These are phyloP conservation scores for Calephelis nemesis DNA, from an alignment of 1,140 invertebrate genomes.

Conservation along the genomic window DNA sequence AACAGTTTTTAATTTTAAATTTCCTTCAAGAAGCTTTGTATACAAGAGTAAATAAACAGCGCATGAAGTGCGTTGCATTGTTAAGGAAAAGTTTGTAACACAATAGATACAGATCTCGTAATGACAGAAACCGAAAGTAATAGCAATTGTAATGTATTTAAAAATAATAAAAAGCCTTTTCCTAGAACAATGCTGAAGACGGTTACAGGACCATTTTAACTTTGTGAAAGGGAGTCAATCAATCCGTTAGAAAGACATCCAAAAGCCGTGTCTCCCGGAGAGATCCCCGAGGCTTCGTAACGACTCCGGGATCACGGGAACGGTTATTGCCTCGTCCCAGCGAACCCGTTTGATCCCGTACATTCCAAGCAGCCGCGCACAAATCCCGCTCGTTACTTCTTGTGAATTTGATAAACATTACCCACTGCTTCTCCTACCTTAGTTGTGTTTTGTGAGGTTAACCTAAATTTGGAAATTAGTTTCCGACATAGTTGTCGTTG, in stretches of 20 bases:
- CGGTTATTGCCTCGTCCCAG: slow-evolving; percentile 22
- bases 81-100: too few relatives aligned
- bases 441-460: not conserved
- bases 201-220: not conserved
- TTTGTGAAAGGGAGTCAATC: not conserved
- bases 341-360: slow-evolving; percentile 17
- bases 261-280: not conserved
- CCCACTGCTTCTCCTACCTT: not conserved
- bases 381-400: slow-evolving; percentile 18
- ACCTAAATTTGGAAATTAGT: not conserved
- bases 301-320: slow-evolving; percentile 21
- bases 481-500: too few relatives aligned
- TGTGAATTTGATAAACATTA: slow-evolving; percentile 23
- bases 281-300: slow-evolving; percentile 16
- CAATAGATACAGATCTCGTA: too few relatives aligned
- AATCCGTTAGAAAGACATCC: not conserved
- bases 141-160: too few relatives aligned
- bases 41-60: too few relatives aligned
- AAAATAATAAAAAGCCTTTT: too few relatives aligned
- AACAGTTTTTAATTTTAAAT: too few relatives aligned
- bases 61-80: too few relatives aligned
- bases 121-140: too few relatives aligned
- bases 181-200: too few relatives aligned
- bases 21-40: too few relatives aligned
- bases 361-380: not conserved